These are phyloP conservation scores for Antennarius maculatus DNA, from an alignment of 2,797 vertebrate species.

Conservation along the genomic window DNA sequence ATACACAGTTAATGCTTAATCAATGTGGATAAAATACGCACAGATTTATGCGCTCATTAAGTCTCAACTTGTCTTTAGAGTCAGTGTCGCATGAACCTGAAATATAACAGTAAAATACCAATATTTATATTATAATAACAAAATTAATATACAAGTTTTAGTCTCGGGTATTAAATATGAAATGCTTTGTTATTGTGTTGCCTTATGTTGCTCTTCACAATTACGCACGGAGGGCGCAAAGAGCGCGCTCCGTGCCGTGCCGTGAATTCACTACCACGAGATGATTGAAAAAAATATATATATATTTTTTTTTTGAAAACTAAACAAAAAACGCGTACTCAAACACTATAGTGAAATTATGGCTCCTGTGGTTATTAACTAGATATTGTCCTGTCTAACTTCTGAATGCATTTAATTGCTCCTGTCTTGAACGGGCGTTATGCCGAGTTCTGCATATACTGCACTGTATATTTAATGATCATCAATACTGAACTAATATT, in stretches of 20 bases:
- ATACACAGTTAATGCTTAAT: not conserved
- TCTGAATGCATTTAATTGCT: conserved; percentile 73
- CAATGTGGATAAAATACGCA: not conserved
- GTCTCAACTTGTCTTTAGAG: not conserved
- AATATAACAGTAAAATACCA: not conserved
- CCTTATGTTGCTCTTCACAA: not conserved
- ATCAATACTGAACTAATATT: too few species aligned
- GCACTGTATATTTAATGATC: too few species aligned
- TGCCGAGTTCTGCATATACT: too few species aligned
- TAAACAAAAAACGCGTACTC: not conserved
- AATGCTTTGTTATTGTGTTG: not conserved
- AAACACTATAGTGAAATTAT: conserved; percentile 36
- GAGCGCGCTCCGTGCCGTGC: conserved; percentile 13
- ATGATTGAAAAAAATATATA: conserved; percentile 5
- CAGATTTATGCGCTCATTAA: not conserved
- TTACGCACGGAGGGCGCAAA: conserved; percentile 34
- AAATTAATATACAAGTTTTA: not conserved
- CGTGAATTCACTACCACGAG: not conserved
- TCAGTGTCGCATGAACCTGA: not conserved
- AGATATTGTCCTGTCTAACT: conserved; percentile 45
- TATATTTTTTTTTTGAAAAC: too few species aligned
- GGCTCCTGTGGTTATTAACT: too few species aligned
- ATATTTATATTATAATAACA: too few species aligned
- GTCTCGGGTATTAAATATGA: not conserved
- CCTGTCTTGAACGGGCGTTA: conserved; percentile 43